These are phyloP conservation scores for Oxyruncus cristatus DNA, from an alignment of 2,113 vertebrate species.

Conservation along the genomic window DNA sequence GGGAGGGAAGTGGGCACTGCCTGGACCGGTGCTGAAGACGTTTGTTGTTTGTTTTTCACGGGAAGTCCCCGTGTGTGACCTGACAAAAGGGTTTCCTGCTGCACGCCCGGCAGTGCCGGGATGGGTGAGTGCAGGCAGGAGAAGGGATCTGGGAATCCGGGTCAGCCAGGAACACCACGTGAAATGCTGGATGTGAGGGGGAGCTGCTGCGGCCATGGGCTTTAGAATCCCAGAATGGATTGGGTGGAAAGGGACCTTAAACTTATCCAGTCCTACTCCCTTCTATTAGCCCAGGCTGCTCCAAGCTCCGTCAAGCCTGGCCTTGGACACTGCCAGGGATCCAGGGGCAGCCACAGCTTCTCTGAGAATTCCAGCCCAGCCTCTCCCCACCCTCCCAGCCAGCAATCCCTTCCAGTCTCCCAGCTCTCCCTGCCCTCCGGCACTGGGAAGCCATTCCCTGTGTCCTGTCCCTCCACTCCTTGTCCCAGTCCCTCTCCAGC, in stretches of 20 bases:
- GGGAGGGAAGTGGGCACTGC: background rate
- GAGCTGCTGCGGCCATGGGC: background rate
- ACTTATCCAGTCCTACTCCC: background rate
- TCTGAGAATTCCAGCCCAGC: too few species aligned
- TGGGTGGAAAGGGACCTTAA: background rate
- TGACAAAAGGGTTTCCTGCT: background rate
- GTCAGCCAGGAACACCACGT: background rate
- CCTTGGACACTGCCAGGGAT: background rate
- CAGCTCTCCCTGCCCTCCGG: background rate
- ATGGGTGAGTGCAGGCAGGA: rapidly evolving
- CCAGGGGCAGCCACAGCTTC: background rate
- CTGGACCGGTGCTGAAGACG: background rate
- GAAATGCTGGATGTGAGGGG: rapidly evolving
- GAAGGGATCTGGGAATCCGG: rapidly evolving
- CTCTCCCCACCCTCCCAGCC: background rate
- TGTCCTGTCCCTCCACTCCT: background rate
- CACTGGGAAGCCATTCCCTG: background rate
- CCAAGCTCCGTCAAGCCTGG: background rate
- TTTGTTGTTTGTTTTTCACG: background rate
- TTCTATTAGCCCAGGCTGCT: background rate
- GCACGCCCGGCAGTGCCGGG: rapidly evolving
- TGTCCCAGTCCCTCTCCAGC: background rate
- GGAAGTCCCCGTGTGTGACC: background rate
- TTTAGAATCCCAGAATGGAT: background rate
- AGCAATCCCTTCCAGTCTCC: background rate